Conservation (phyloP, 2,888 invertebrate species). For the Melangyna quadrimaculata region DNA sequence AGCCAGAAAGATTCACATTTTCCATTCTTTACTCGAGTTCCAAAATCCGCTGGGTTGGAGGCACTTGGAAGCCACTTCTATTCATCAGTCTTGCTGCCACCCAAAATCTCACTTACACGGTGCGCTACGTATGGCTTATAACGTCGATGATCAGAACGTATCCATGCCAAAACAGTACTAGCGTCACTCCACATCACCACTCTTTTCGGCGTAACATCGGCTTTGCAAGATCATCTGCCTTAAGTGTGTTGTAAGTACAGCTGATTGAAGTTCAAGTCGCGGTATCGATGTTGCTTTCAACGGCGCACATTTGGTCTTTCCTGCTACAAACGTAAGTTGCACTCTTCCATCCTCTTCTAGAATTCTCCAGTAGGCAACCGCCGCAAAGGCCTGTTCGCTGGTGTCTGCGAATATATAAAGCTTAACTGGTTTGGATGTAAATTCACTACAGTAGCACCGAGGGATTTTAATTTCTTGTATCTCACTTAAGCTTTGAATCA, state of each 20-base stretch:
- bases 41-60: slow-evolving; percentile 37
- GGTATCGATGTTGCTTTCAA: slow-evolving; percentile 28
- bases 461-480: slow-evolving; percentile 40
- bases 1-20: background rate
- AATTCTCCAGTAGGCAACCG: slow-evolving; percentile 58
- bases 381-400: slow-evolving; percentile 63
- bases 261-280: slow-evolving; percentile 31
- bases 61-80: slow-evolving; percentile 65
- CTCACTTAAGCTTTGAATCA: slow-evolving; percentile 13
- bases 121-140: slow-evolving; percentile 56
- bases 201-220: background rate
- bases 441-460: slow-evolving; percentile 34
- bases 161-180: slow-evolving; percentile 64
- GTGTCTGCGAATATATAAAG: slow-evolving; percentile 61
- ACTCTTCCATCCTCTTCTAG: background rate
- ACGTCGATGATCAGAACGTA: slow-evolving; percentile 70
- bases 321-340: slow-evolving; percentile 23
- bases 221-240: background rate
- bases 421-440: slow-evolving; percentile 24
- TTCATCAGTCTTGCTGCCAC: slow-evolving; percentile 35
- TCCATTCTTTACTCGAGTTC: slow-evolving; percentile 24
- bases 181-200: slow-evolving; percentile 16
- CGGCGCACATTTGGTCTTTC: slow-evolving; percentile 35
- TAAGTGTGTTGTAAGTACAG: slow-evolving; percentile 19
- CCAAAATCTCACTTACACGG: slow-evolving; percentile 40